Conservation (phyloP, 2,113 vertebrate genomes). For the Vulpes ferrilata region DNA sequence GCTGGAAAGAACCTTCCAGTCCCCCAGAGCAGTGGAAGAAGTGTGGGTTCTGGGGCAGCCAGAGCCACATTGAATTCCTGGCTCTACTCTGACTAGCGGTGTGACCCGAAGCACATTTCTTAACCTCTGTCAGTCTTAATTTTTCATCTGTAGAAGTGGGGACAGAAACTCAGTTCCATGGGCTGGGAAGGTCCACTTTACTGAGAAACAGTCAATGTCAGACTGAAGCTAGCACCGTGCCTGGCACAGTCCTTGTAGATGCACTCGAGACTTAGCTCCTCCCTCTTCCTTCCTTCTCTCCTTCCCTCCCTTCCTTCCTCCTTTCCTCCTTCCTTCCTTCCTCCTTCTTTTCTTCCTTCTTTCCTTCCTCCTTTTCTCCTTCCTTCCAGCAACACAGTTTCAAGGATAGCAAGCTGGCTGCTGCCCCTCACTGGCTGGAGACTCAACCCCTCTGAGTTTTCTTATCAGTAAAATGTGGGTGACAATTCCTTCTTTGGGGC, state of each 20-base stretch:
- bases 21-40: background rate
- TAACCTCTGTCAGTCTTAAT: background rate
- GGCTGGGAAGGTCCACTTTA: background rate
- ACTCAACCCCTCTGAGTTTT: constrained; percentile 38
- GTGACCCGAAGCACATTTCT: background rate
- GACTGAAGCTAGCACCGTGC: background rate
- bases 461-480: background rate
- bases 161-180: background rate
- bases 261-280: background rate
- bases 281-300: rapidly evolving
- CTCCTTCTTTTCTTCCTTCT: background rate
- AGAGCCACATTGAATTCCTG: background rate
- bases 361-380: rapidly evolving
- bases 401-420: background rate
- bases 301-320: rapidly evolving
- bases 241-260: background rate
- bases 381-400: background rate
- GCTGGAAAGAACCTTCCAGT: background rate
- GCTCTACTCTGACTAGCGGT: background rate
- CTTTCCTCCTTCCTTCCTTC: background rate
- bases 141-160: background rate
- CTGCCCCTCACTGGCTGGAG: background rate
- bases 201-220: background rate
- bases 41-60: background rate
- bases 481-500: background rate